phyloP scores from a whole-genome alignment of 2,113 vertebrate species.

The Sporophila hypoxantha region DNA sequence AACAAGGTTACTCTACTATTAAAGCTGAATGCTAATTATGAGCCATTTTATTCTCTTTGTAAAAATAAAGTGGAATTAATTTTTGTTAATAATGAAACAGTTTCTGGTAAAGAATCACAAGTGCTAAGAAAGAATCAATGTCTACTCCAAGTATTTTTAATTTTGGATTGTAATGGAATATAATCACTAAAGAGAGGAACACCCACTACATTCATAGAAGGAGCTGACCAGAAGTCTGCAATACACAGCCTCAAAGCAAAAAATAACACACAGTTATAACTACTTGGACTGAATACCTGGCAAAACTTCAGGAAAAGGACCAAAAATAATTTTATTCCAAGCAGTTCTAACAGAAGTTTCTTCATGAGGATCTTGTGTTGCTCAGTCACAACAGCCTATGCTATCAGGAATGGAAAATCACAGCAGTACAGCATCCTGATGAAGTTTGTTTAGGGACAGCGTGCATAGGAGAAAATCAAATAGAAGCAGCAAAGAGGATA shows the following conservation, averaged over 20 bases:
- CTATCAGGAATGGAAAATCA: background rate
- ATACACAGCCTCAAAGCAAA: background rate
- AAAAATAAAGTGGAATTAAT: background rate
- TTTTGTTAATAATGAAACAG: background rate
- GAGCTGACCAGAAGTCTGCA: background rate
- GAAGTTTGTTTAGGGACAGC: background rate
- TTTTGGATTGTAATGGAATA: background rate
- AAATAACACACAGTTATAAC: background rate
- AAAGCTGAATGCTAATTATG: background rate
- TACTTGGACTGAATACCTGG: background rate
- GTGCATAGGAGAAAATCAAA: background rate
- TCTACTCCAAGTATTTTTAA: background rate
- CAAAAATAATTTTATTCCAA: background rate
- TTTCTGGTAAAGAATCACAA: background rate
- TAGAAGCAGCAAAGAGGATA: background rate
- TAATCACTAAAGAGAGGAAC: background rate
- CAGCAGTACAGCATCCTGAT: background rate
- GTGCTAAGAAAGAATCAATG: background rate
- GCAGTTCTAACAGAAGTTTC: background rate
- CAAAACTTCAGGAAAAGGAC: slow-evolving; percentile 1
- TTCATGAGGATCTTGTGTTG: background rate
- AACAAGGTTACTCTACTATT: background rate
- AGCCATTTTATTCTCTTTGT: background rate
- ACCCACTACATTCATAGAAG: background rate
- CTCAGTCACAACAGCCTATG: background rate